These are phyloP conservation scores for Phalacrocorax brasilianus DNA, from an alignment of 2,113 vertebrate genomes.

Conservation along the genomic window DNA sequence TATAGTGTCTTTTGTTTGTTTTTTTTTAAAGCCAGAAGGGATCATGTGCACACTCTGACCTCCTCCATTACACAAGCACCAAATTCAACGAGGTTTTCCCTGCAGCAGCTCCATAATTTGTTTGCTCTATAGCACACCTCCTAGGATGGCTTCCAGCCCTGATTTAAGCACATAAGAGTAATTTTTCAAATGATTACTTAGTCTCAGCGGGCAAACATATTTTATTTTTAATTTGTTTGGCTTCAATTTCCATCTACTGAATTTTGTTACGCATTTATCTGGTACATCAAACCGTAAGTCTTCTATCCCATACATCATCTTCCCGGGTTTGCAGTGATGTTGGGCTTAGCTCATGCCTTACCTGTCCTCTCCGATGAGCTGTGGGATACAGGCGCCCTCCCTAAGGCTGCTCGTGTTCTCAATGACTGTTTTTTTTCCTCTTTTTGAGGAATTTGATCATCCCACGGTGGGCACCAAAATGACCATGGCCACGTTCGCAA, in stretches of 20 bases:
- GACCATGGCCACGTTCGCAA: fast-evolving
- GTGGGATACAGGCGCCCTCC: neutral
- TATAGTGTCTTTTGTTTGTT: neutral
- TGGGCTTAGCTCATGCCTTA: neutral
- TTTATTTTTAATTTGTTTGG: conserved; percentile 31
- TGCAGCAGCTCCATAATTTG: neutral
- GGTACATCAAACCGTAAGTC: neutral
- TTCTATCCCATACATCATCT: neutral
- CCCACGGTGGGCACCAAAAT: fast-evolving
- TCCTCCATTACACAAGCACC: neutral
- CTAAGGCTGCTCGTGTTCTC: neutral
- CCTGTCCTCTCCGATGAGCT: neutral
- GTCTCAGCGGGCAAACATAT: neutral
- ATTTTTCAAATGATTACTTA: conserved; percentile 5
- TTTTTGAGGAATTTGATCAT: neutral
- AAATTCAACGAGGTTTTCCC: neutral
- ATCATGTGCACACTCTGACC: neutral
- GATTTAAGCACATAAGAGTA: neutral
- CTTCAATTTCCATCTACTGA: neutral
- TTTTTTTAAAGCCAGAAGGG: neutral
- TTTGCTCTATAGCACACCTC: neutral
- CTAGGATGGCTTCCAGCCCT: neutral
- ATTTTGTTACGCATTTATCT: neutral
- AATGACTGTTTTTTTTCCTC: neutral
- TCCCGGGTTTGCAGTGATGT: neutral